phyloP scores from a whole-genome alignment of 1,140 invertebrate genomes.

The Drosophila sechellia region DNA sequence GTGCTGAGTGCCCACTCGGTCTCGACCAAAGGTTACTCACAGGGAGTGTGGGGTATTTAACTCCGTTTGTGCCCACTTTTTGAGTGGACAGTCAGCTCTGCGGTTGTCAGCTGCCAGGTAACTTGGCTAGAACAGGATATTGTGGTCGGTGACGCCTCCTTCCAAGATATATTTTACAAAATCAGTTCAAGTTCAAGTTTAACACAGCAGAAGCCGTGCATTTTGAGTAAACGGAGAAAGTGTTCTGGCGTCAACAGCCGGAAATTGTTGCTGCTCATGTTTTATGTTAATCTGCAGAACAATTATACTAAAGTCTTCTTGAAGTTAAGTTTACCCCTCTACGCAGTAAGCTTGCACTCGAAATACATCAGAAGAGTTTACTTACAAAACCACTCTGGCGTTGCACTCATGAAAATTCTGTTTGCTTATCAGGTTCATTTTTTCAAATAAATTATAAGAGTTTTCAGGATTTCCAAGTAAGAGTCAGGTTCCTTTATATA shows the following conservation, averaged over 20 bases:
- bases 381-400: neutral
- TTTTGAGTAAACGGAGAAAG: neutral
- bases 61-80: constrained; percentile 12
- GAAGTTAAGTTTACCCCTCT: neutral
- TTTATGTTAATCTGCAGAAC: neutral
- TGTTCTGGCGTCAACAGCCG: neutral
- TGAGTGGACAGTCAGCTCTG: constrained; percentile 17
- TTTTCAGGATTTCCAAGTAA: neutral
- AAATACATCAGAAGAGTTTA: neutral
- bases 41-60: neutral
- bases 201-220: neutral
- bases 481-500: neutral
- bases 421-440: too few species aligned
- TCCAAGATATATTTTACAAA: constrained; percentile 1
- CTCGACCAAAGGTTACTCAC: constrained; percentile 7
- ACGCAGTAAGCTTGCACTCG: neutral
- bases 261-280: neutral
- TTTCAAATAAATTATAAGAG: too few species aligned
- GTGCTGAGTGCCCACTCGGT: neutral
- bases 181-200: neutral
- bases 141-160: constrained; percentile 15
- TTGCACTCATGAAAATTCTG: neutral
- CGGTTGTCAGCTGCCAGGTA: constrained; percentile 30
- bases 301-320: neutral
- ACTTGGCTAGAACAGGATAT: constrained; percentile 16